These are phyloP conservation scores for Drosophila obscura DNA, from an alignment of 1,140 invertebrate species.

Conservation along the genomic window DNA sequence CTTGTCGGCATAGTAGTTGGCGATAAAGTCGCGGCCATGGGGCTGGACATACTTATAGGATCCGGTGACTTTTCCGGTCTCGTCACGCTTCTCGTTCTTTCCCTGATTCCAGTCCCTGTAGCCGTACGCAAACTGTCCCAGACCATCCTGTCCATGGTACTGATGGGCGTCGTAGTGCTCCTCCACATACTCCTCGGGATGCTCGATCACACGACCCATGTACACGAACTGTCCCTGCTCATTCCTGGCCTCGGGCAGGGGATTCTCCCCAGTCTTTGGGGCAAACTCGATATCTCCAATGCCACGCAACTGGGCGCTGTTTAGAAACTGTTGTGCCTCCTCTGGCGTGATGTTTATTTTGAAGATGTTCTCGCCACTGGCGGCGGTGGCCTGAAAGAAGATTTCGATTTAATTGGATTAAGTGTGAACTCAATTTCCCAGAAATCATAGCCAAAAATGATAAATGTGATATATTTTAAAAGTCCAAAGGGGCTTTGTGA, in stretches of 20 bases:
- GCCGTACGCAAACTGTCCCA: conserved; percentile 87
- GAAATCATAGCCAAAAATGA: background rate
- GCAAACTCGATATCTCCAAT: conserved; percentile 84
- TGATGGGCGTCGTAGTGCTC: conserved; percentile 88
- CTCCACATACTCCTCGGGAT: conserved; percentile 87
- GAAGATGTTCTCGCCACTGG: conserved; percentile 82
- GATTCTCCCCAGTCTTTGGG: conserved; percentile 84
- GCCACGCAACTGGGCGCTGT: conserved; percentile 67
- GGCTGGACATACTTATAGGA: conserved; percentile 83
- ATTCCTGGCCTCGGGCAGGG: conserved; percentile 84
- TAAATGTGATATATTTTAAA: background rate
- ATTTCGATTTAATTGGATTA: too few relatives aligned
- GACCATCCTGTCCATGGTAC: conserved; percentile 87
- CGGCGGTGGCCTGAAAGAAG: conserved; percentile 52
- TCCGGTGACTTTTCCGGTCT: conserved; percentile 73
- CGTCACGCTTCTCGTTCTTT: conserved; percentile 84
- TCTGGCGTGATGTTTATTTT: conserved; percentile 86
- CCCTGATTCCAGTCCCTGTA: conserved; percentile 87
- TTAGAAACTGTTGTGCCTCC: conserved; percentile 86
- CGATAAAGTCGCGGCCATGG: conserved; percentile 82
- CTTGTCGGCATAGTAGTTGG: conserved; percentile 87
- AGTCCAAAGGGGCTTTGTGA: background rate
- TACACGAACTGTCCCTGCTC: conserved; percentile 86
- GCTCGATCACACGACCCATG: conserved; percentile 86
- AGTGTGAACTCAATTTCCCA: conserved; percentile 12